Base-by-base conservation (phyloP, 35 echinoderm and acorn worm genomes). In the Stichopus chloronotus region DNA sequence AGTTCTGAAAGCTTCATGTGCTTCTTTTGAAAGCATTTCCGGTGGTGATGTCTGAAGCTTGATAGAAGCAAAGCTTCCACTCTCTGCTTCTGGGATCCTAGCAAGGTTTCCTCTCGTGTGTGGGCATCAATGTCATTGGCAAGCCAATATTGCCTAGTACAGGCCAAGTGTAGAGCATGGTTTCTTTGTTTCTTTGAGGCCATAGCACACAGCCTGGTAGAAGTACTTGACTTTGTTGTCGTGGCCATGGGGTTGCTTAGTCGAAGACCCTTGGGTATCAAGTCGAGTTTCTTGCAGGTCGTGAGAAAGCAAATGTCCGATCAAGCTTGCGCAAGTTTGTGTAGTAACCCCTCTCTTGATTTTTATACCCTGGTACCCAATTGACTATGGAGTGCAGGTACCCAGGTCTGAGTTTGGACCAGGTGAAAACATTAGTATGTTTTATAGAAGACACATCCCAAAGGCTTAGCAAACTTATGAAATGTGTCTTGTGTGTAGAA, bases 191-290 rank as follows among this genome's bases (percentile, higher is more conserved):
- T 76, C 72, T 17, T 76, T 76, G 72, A 76, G 72, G 72, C 72
- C 14, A 76, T 76, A 21, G 8, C 72, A 76, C 72, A 76, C 25
- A 76, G 19, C 25, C 72, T 76, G 25, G 8, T 76, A 4, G 72
- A 76, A 24, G 72, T 76, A 76, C 72, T 76, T 76, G 72, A 76
- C 72, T 17, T 17, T 17, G 8, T 76, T 76, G 72, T 76, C 3
- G 72, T 76, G 72, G 72, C 72, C 72, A 76, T 76, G 72, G 7
- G 72, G 72, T 76, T 76, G 30, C 25, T 76, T 76, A 76, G 19
- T 21, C 72, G 72, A 76, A 76, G 72, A 17, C 72, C 72, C 0
- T 76, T 76, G 72, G 72, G 72, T 76, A 76, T 8, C 14, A 76
- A 11, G 9, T 76, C 72, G 10, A 76, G 72, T 76, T 76, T 76